phyloP scores from a whole-genome alignment of 2,888 invertebrate genomes.

The Odontothrips loti region DNA sequence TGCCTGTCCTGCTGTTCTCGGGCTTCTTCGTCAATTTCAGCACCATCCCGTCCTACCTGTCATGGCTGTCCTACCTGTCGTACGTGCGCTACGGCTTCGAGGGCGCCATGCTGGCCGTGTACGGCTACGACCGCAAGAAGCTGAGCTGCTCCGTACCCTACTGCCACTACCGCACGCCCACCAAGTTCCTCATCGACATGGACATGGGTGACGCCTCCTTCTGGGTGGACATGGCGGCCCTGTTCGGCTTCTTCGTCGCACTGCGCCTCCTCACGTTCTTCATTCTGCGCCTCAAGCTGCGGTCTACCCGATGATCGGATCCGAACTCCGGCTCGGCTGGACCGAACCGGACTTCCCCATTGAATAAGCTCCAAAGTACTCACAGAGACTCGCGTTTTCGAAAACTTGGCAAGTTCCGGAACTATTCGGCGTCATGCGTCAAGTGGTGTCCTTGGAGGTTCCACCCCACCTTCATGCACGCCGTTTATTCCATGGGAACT shows the following conservation, averaged over 20 bases:
- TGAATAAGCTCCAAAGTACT: too few relatives aligned
- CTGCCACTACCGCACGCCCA: slow-evolving; percentile 43
- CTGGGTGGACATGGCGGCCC: slow-evolving; percentile 79
- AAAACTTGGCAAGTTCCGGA: too few relatives aligned
- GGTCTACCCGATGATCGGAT: slow-evolving; percentile 48
- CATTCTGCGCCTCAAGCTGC: slow-evolving; percentile 74
- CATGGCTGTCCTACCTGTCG: slow-evolving; percentile 84
- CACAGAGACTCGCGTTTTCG: too few relatives aligned
- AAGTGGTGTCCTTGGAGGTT: too few relatives aligned
- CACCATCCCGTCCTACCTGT: slow-evolving; percentile 82
- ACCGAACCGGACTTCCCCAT: too few relatives aligned
- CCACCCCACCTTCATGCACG: too few relatives aligned
- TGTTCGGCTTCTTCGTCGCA: slow-evolving; percentile 72
- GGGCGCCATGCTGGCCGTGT: slow-evolving; percentile 86
- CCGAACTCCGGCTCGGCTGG: too few relatives aligned
- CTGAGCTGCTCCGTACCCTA: slow-evolving; percentile 71
- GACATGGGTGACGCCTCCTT: slow-evolving; percentile 67
- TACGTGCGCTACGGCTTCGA: slow-evolving; percentile 91
- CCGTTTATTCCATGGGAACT: too few relatives aligned
- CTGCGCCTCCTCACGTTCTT: slow-evolving; percentile 75
- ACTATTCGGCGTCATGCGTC: too few relatives aligned
- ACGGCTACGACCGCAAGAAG: slow-evolving; percentile 76
- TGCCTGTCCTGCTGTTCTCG: slow-evolving; percentile 87
- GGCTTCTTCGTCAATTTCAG: slow-evolving; percentile 92
- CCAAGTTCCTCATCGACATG: slow-evolving; percentile 69